phyloP scores from a whole-genome alignment of 2,888 invertebrate genomes.

The Griposia aprilina region DNA sequence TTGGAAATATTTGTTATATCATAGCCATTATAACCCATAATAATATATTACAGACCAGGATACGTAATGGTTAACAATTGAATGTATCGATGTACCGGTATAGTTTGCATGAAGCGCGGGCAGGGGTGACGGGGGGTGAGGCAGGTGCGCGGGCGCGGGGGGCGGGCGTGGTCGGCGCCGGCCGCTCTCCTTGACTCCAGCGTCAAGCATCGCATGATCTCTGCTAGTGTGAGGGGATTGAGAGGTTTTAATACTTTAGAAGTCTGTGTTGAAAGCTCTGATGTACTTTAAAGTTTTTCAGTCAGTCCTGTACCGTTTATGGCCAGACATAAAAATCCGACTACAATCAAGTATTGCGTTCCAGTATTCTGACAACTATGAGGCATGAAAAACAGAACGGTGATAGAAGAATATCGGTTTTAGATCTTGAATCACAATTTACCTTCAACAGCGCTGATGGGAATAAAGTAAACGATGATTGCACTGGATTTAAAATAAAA shows the following conservation, averaged over 20 bases:
- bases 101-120: slow-evolving; percentile 77
- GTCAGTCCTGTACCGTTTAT: not conserved
- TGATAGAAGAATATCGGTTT: too few relatives aligned
- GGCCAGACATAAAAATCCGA: too few relatives aligned
- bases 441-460: too few relatives aligned
- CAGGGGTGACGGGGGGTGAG: slow-evolving; percentile 71
- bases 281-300: not conserved
- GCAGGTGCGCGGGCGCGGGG: slow-evolving; percentile 71
- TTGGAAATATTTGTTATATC: slow-evolving; percentile 73
- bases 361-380: too few relatives aligned
- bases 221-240: slow-evolving; percentile 72
- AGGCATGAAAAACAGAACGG: too few relatives aligned
- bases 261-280: slow-evolving; percentile 27
- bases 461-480: too few relatives aligned
- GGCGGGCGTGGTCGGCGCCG: slow-evolving; percentile 89
- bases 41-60: slow-evolving; percentile 77
- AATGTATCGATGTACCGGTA: slow-evolving; percentile 74
- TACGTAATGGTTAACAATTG: slow-evolving; percentile 83
- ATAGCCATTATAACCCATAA: slow-evolving; percentile 72
- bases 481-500: too few relatives aligned
- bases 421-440: too few relatives aligned
- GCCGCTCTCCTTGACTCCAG: slow-evolving; percentile 90
- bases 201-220: slow-evolving; percentile 90
- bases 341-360: too few relatives aligned
- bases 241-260: slow-evolving; percentile 75